Base-by-base conservation (phyloP, 2,888 invertebrate species). In the Diarsia mendica region DNA sequence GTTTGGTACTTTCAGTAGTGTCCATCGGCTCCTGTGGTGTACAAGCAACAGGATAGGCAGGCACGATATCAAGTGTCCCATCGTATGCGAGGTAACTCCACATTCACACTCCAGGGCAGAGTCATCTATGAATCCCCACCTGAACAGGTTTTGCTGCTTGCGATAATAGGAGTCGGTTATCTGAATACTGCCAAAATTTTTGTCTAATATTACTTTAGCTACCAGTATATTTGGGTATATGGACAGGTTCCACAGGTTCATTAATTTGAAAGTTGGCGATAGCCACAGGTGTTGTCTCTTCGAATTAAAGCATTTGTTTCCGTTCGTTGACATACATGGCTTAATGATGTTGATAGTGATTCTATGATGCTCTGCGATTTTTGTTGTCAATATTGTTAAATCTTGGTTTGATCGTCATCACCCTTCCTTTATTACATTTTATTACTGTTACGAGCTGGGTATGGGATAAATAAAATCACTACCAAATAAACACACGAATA, bases 241-340 rank as follows among this genome's bases (percentile, higher is more conserved):
- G 39, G 39, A 61, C 61, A 61, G 61, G 61, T 61, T 61, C n/a
- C 20, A 53, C 44, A 20, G 28, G 63, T 77, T 69, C 44, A 13
- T 33, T 18, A 63, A 55, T 44, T 78, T 44, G 48, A 70, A 78
- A 55, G 48, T 77, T 77, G 6, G 39, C 13, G 13, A 55, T 78
- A 61, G 20, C 39, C 46, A 23, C 67, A 61, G 51, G 23, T 77
- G 63, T 51, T 33, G n/a, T 48, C 6, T 61, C 46, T 28, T n/a
- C 46, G 28, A 48, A 74, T 55, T 9, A 55, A 67, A 67, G 5
- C 46, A 39, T 33, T 53, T 48, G 20, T 55, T 39, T 63, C 53
- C 44, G 79, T 63, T 64, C 53, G 2, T 70, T 77, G 70, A 64
- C 48, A 55, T n/a, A 61, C 13, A 55, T 44, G 28, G 48, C 28